Conservation (phyloP, 1,140 invertebrate species). For the Ptiloglossa arizonensis region DNA sequence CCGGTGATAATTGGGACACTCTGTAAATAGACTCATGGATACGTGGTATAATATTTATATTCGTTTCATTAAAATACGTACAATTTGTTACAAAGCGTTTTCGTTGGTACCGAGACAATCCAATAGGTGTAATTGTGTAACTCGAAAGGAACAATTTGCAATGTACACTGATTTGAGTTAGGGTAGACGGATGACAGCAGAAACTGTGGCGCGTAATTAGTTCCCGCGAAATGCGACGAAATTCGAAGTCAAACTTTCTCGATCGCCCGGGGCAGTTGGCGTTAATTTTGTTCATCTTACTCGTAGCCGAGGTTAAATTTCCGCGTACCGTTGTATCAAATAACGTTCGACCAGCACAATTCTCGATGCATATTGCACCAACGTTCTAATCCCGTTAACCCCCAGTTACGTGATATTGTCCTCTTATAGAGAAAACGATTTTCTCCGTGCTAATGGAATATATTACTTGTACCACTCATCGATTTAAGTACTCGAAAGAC, state of each 20-base stretch:
- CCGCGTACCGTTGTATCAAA: conserved; percentile 32
- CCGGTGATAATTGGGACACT: no score
- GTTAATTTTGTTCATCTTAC: conserved; percentile 56
- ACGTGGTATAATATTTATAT: background rate
- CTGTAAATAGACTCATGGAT: no score
- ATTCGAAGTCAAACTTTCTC: conserved; percentile 62
- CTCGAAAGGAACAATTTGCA: conserved; percentile 22
- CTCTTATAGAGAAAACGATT: background rate
- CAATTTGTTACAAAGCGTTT: conserved; percentile 7
- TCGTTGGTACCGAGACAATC: background rate
- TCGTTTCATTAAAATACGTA: background rate
- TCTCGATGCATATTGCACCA: conserved; percentile 31
- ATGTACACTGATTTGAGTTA: conserved; percentile 22
- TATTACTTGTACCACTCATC: no score
- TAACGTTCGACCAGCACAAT: conserved; percentile 44
- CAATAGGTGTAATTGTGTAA: conserved; percentile 18
- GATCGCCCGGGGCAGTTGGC: conserved; percentile 51
- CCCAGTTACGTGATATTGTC: background rate
- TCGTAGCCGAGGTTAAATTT: conserved; percentile 37
- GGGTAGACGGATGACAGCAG: conserved; percentile 27
- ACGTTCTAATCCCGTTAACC: conserved; percentile 29
- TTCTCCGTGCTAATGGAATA: background rate
- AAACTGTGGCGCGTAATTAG: conserved; percentile 52
- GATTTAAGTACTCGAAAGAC: no score
- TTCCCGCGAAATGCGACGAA: conserved; percentile 52